Evolutionary conservation across 2,888 invertebrate genomes (phyloP).

Genomic region (Cylloceria caligata): DNA sequence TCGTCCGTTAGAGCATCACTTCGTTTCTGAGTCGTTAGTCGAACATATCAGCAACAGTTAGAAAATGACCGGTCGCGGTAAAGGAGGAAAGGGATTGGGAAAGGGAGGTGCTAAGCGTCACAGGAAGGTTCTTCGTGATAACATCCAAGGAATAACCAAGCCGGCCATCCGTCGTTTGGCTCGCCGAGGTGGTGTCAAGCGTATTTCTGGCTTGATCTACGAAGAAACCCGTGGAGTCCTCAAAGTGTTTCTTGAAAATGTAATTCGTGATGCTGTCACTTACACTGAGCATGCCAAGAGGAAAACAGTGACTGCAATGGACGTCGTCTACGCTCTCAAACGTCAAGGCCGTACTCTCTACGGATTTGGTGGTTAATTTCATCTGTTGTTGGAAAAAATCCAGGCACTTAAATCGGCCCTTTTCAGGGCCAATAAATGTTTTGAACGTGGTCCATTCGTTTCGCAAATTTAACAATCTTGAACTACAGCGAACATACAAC

Average conservation of each 20-base stretch:
- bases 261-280: too few relatives aligned
- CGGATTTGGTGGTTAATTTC: too few relatives aligned
- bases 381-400: too few relatives aligned
- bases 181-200: constrained; percentile 88
- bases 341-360: too few relatives aligned
- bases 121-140: constrained; percentile 92
- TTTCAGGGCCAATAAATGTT: too few relatives aligned
- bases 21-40: background rate
- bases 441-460: too few relatives aligned
- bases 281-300: too few relatives aligned
- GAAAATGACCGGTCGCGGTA: constrained; percentile 91
- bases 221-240: constrained; percentile 92
- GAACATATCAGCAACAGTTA: constrained; percentile 64
- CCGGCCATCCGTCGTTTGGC: constrained; percentile 88
- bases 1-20: background rate
- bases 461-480: too few relatives aligned
- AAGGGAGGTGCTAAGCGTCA: constrained; percentile 94
- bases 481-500: too few relatives aligned
- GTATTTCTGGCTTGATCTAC: constrained; percentile 91
- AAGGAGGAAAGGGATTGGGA: constrained; percentile 92
- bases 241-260: constrained; percentile 88
- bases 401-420: too few relatives aligned
- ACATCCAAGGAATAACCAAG: constrained; percentile 92
- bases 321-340: too few relatives aligned
- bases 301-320: too few relatives aligned